Percentiles rank a stretch among this genome's conserved stretches.
phyloP scores from a whole-genome alignment of 2,888 invertebrate genomes.

The Drosophila tanythrix region DNA sequence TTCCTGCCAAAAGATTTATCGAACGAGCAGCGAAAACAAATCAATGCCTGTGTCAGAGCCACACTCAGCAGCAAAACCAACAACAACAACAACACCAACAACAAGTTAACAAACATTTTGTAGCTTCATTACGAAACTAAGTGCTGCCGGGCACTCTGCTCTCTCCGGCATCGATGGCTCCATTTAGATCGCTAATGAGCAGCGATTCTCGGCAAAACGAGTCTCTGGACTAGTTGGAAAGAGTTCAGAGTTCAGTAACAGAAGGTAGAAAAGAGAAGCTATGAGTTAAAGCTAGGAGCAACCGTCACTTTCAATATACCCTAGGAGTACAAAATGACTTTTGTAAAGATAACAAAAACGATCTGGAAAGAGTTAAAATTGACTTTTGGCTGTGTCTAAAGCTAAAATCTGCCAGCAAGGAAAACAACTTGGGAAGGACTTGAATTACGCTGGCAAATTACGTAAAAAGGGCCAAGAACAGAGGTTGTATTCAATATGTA shows the following conservation, averaged over 20 bases:
- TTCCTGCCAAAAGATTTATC: slow-evolving; percentile 67
- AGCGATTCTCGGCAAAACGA: not conserved
- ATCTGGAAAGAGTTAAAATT: not conserved
- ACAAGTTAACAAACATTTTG: slow-evolving; percentile 41
- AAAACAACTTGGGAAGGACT: not conserved
- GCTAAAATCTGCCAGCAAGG: not conserved
- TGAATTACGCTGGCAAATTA: not conserved
- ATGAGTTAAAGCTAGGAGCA: not conserved
- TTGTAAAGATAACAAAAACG: not conserved
- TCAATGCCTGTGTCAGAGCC: slow-evolving; percentile 40
- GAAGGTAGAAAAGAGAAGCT: not conserved
- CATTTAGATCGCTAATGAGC: slow-evolving; percentile 28
- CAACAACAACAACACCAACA: not conserved
- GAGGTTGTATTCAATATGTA: not conserved
- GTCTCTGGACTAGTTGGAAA: not conserved
- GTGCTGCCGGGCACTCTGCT: slow-evolving; percentile 20
- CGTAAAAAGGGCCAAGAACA: not conserved
- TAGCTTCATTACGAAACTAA: slow-evolving; percentile 60
- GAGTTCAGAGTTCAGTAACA: not conserved
- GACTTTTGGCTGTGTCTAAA: no score
- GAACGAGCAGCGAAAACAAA: slow-evolving; percentile 48
- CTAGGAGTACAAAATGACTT: not conserved
- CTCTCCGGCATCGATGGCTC: slow-evolving; percentile 1
- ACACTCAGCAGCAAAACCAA: slow-evolving; percentile 6
- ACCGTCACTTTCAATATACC: not conserved